Percentiles rank a stretch among this genome's conserved stretches.
These are phyloP conservation scores for Bradypodion ventrale DNA, from an alignment of 2,797 vertebrate species.

Conservation along the genomic window DNA sequence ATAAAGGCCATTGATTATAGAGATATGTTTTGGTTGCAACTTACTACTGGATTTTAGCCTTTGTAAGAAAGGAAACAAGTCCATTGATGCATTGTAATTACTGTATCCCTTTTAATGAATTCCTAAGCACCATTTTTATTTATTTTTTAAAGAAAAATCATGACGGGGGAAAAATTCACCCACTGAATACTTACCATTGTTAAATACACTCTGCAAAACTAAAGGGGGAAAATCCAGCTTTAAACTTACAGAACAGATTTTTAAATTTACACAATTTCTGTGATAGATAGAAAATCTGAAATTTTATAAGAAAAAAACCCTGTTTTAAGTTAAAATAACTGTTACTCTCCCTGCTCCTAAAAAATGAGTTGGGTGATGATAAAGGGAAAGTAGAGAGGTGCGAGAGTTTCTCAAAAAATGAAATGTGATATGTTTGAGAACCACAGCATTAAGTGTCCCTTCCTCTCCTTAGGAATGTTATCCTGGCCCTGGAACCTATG, in stretches of 20 bases:
- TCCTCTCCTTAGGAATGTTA: conserved; percentile 63
- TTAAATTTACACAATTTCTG: too few species aligned
- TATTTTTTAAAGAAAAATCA: not conserved
- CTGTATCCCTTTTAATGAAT: not conserved
- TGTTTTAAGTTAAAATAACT: too few species aligned
- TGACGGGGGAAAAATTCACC: not conserved
- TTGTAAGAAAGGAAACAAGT: not conserved
- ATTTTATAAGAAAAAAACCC: too few species aligned
- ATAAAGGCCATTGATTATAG: too few species aligned
- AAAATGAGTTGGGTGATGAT: too few species aligned
- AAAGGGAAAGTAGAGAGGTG: too few species aligned
- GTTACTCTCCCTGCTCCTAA: too few species aligned
- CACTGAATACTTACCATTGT: not conserved
- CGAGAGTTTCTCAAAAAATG: too few species aligned
- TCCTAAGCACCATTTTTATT: not conserved
- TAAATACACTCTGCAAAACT: not conserved
- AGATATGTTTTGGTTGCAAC: too few species aligned
- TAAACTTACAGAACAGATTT: not conserved
- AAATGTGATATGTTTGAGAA: too few species aligned
- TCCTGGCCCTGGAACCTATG: conserved; percentile 78
- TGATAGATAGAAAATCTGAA: too few species aligned
- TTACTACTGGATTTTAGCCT: not conserved
- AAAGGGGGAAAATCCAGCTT: not conserved
- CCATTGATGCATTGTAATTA: not conserved
- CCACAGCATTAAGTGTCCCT: not conserved